These are phyloP conservation scores for Hippocampus comes DNA, from an alignment of 2,113 vertebrate genomes.

Conservation along the genomic window DNA sequence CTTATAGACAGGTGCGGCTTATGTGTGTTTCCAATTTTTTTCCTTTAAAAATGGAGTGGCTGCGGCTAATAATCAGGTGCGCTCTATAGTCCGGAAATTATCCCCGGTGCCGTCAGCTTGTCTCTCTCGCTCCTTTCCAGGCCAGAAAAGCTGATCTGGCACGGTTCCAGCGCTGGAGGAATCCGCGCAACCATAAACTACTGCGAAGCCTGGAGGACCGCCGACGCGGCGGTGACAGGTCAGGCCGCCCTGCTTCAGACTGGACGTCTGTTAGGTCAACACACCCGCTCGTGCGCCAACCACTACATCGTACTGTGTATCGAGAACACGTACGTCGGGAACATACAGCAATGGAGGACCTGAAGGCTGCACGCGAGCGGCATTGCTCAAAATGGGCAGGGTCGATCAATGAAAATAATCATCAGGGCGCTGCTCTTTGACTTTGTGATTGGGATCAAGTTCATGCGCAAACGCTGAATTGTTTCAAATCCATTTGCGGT, in stretches of 20 bases:
- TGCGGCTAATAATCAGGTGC: no score
- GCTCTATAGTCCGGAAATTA: no score
- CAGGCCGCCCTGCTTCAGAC: conserved; percentile 80
- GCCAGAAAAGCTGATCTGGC: conserved; percentile 92
- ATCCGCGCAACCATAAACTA: conserved; percentile 83
- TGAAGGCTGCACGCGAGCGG: conserved; percentile 39
- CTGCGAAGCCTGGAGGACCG: conserved; percentile 88
- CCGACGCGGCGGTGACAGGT: conserved; percentile 76
- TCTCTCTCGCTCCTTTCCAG: conserved; percentile 51
- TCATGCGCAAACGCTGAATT: background rate
- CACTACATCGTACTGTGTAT: conserved; percentile 88
- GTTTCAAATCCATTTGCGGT: background rate
- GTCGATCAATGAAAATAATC: conserved; percentile 3
- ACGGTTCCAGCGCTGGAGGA: conserved; percentile 80
- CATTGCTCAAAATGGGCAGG: background rate
- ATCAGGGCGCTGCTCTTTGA: background rate
- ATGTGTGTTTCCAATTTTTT: no score
- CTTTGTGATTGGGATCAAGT: background rate
- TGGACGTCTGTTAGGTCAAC: conserved; percentile 84
- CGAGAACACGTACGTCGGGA: conserved; percentile 88
- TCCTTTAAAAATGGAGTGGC: no score
- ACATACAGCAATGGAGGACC: conserved; percentile 63
- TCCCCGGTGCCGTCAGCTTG: no score
- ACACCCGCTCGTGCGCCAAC: conserved; percentile 81
- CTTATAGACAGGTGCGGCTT: no score